Evolutionary conservation across 1,140 invertebrate species (phyloP).

Genomic region (Adoxophyes honmai): DNA sequence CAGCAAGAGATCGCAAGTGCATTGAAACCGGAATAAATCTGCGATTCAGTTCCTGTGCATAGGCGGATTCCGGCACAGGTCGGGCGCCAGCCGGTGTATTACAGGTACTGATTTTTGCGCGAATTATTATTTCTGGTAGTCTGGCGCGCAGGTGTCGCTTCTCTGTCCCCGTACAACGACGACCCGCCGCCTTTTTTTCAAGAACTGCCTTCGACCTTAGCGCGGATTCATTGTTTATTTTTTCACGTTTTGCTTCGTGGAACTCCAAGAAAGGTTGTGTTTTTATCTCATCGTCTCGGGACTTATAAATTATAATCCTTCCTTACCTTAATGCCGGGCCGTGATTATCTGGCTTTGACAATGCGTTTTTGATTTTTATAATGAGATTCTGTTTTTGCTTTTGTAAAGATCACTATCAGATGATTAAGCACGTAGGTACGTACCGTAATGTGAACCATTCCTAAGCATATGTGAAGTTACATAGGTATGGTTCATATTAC

Average conservation of each 20-base stretch:
- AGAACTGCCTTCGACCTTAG: constrained; percentile 6
- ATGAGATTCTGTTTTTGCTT: too few species aligned
- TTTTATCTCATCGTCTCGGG: constrained; percentile 11
- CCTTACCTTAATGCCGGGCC: not conserved
- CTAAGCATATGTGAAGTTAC: too few species aligned
- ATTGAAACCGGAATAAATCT: constrained; percentile 4
- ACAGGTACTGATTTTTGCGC: not conserved
- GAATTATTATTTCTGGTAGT: constrained; percentile 5
- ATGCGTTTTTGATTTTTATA: not conserved
- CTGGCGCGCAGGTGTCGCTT: constrained; percentile 12
- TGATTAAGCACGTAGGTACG: too few species aligned
- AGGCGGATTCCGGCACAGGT: not conserved
- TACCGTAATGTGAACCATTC: too few species aligned
- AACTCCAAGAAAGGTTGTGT: constrained; percentile 1
- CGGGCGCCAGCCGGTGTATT: not conserved
- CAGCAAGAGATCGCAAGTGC: not conserved
- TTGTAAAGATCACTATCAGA: too few species aligned
- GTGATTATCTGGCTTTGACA: constrained; percentile 7
- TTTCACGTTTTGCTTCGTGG: constrained; percentile 2
- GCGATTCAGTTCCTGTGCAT: not conserved
- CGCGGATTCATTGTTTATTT: constrained; percentile 13
- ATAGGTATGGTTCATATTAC: too few species aligned
- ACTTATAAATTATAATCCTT: constrained; percentile 7
- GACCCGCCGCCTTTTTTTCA: constrained; percentile 2
- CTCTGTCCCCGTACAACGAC: not conserved